phyloP scores from a whole-genome alignment of 1,140 invertebrate genomes.

The Lepidurus couesii region DNA sequence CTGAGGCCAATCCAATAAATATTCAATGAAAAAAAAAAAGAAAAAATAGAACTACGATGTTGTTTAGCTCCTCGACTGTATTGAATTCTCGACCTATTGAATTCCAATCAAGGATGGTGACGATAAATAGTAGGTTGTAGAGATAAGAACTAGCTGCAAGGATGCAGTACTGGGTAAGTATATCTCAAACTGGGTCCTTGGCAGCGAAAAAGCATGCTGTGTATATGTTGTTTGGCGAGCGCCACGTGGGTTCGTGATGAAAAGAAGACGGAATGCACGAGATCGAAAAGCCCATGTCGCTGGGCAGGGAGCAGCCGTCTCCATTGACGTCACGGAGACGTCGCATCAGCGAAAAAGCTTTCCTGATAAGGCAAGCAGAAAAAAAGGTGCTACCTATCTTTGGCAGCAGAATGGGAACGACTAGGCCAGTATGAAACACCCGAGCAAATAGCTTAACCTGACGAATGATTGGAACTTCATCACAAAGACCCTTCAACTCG shows the following conservation, averaged over 20 bases:
- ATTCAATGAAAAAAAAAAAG: no score
- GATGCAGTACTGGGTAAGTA: neutral
- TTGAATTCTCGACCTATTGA: no score
- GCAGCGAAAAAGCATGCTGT: neutral
- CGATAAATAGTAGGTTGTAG: no score
- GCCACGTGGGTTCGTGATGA: neutral
- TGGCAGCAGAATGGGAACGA: neutral
- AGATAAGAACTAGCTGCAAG: no score
- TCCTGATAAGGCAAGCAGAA: neutral
- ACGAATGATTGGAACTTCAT: neutral
- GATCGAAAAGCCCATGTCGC: neutral
- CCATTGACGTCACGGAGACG: slow-evolving; percentile 9
- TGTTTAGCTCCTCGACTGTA: no score
- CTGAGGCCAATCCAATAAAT: no score
- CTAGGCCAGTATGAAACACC: neutral
- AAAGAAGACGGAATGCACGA: neutral
- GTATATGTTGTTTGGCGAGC: neutral
- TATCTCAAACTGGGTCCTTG: neutral
- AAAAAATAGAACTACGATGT: no score
- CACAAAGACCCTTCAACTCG: neutral
- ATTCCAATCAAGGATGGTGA: no score
- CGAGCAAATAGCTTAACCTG: neutral
- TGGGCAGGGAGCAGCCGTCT: neutral
- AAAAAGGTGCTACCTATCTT: neutral
- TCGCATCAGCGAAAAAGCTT: slow-evolving; percentile 1